phyloP scores from a whole-genome alignment of 2,888 invertebrate genomes.

The Strigamia crassipes region DNA sequence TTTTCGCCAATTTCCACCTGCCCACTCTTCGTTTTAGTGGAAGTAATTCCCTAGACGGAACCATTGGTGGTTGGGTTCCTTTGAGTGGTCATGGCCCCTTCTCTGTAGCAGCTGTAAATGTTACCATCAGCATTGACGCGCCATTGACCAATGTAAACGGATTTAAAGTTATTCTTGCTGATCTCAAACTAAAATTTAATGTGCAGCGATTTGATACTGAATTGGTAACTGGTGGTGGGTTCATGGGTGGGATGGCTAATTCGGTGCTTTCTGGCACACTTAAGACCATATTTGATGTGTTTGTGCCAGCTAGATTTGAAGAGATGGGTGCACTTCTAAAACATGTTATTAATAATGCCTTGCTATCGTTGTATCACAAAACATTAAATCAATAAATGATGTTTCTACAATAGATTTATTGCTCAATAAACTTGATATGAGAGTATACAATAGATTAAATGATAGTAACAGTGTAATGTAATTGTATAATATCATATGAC shows the following conservation, averaged over 20 bases:
- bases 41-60: neutral
- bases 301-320: neutral
- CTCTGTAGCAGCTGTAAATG: neutral
- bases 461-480: too few species aligned
- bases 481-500: too few species aligned
- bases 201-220: neutral
- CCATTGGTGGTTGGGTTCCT: neutral
- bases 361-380: neutral
- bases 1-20: neutral
- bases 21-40: neutral
- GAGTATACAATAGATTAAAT: too few species aligned
- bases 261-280: neutral
- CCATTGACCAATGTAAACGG: neutral
- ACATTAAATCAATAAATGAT: neutral
- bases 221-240: neutral
- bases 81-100: neutral
- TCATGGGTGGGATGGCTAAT: neutral
- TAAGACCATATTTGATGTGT: neutral
- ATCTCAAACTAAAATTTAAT: neutral
- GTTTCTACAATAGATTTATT: neutral
- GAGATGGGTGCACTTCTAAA: neutral
- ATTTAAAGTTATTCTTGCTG: neutral
- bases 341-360: neutral
- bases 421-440: neutral
- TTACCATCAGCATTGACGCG: neutral